These are phyloP conservation scores for Uria aalge DNA, from an alignment of 2,113 vertebrate genomes.

Conservation along the genomic window DNA sequence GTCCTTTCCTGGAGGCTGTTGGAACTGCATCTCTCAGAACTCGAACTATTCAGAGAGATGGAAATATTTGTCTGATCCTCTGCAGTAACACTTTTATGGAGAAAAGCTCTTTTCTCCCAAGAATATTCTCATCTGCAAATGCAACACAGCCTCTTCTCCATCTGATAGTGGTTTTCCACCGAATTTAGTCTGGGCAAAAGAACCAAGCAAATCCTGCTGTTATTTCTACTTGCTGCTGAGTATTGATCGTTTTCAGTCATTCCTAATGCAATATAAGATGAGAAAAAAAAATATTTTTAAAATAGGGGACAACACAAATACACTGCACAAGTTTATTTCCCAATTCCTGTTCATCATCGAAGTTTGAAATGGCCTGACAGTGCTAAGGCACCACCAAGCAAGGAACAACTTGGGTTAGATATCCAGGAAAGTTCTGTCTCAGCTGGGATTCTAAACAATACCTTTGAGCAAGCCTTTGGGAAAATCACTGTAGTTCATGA, in stretches of 20 bases:
- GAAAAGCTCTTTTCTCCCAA: background rate
- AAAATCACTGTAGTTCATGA: background rate
- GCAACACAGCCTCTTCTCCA: background rate
- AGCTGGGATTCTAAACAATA: background rate
- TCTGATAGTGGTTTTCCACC: background rate
- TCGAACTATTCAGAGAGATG: background rate
- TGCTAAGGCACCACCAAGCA: background rate
- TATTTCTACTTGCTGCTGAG: background rate
- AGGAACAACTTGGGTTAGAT: background rate
- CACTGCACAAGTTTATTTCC: background rate
- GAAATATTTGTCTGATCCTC: background rate
- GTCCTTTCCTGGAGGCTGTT: background rate
- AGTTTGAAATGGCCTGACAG: background rate
- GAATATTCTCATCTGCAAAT: background rate
- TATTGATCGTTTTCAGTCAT: background rate
- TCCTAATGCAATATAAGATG: background rate
- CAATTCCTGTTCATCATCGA: background rate
- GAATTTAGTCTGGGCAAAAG: background rate
- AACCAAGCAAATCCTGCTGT: background rate
- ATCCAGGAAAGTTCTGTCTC: background rate
- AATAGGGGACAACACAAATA: background rate
- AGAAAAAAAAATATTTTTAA: background rate
- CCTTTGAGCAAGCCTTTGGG: background rate
- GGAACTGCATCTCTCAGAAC: background rate
- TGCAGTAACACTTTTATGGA: background rate